Conservation (phyloP, 2,113 vertebrate species). For the Panthera uncia region DNA sequence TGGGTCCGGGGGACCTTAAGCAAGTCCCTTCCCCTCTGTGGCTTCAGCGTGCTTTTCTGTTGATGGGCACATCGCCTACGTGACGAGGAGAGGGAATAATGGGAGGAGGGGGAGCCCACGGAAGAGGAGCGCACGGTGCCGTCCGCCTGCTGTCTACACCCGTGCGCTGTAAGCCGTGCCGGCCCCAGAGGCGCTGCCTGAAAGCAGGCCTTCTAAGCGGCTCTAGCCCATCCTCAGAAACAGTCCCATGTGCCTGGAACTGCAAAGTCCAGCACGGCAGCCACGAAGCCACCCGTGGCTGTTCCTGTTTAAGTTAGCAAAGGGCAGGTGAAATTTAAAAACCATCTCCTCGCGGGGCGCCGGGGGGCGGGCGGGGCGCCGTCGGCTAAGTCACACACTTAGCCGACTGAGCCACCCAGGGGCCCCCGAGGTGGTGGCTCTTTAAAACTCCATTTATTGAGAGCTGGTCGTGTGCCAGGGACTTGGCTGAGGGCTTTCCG, state of each 20-base stretch:
- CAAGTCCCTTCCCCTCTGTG: background rate
- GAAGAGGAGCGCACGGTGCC: accelerated
- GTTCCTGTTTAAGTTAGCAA: background rate
- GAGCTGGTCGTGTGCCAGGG: accelerated
- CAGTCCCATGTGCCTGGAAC: background rate
- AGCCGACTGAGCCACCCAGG: too few relatives aligned
- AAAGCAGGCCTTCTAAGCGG: background rate
- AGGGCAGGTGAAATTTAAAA: background rate
- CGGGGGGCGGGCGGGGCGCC: too few relatives aligned
- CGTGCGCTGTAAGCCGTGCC: background rate
- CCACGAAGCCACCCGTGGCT: background rate
- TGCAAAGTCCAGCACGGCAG: accelerated
- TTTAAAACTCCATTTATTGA: accelerated
- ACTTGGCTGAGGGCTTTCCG: background rate
- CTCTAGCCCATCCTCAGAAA: background rate
- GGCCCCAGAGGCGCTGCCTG: background rate
- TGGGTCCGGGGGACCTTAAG: background rate
- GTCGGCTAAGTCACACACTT: too few relatives aligned
- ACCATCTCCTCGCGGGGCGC: too few relatives aligned
- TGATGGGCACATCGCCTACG: too few relatives aligned
- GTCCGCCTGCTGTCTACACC: background rate
- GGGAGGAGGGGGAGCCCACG: accelerated
- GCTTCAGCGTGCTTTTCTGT: background rate
- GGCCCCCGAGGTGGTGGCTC: background rate
- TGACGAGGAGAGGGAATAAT: too few relatives aligned